Percentiles rank a stretch among this genome's conserved stretches.
Conservation (phyloP, 2,113 vertebrate genomes). For the Chaetura pelagica region DNA sequence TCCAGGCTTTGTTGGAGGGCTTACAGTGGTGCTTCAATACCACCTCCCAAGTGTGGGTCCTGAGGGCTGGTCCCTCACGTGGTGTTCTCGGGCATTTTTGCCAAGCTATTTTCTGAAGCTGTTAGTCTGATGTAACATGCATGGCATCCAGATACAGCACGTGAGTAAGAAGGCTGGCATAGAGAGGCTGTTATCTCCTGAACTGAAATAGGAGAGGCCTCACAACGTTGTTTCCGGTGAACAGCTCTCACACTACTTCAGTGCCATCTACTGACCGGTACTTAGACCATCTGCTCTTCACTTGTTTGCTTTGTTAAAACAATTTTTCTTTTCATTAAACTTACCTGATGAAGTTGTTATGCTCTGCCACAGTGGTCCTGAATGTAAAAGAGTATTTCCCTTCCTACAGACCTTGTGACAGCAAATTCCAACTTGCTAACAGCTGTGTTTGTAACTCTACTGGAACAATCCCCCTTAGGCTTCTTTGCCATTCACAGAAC, state of each 20-base stretch:
- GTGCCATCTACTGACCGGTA: constrained; percentile 29
- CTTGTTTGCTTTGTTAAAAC: background rate
- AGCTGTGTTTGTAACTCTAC: background rate
- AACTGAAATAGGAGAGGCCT: background rate
- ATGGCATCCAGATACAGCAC: background rate
- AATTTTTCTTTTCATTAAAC: background rate
- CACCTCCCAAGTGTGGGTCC: no score
- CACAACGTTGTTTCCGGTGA: accelerated
- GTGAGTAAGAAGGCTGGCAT: accelerated
- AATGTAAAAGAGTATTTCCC: background rate
- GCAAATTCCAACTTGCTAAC: background rate
- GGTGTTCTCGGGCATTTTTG: background rate
- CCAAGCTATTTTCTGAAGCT: background rate
- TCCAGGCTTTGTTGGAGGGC: no score
- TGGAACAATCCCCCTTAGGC: background rate
- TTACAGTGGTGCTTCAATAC: no score
- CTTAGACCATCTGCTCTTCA: background rate
- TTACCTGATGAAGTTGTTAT: background rate
- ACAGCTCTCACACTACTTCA: background rate
- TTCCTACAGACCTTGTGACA: background rate
- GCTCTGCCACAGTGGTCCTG: background rate
- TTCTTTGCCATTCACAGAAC: background rate
- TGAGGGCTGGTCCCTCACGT: no score
- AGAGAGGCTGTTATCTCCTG: background rate
- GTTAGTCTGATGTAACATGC: background rate